A percentile compares a stretch with the other conserved stretches of the same genome.
phyloP scores from a whole-genome alignment of 2,888 invertebrate genomes.

The Drosophila percnosoma region DNA sequence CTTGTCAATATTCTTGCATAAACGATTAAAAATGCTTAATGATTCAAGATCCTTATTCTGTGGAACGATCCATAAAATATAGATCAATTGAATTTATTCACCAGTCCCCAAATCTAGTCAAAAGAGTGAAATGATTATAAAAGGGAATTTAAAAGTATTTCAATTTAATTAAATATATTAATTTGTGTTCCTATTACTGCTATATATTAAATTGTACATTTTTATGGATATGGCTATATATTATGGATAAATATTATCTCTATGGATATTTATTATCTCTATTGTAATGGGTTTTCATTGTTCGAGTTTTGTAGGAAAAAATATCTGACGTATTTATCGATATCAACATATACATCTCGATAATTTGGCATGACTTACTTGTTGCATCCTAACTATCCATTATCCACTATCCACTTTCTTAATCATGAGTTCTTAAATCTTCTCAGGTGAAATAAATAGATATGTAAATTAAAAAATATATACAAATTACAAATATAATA shows the following conservation, averaged over 20 bases:
- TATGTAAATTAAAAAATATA: background rate
- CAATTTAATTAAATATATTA: background rate
- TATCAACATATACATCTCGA: background rate
- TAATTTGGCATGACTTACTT: background rate
- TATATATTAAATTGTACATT: background rate
- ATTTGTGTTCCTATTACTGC: background rate
- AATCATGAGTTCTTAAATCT: background rate
- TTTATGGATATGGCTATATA: background rate
- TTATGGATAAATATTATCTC: too few species aligned
- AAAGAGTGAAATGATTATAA: background rate
- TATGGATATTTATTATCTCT: background rate
- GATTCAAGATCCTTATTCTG: background rate
- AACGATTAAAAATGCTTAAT: rapidly evolving
- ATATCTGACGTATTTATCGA: background rate
- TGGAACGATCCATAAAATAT: background rate
- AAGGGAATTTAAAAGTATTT: background rate
- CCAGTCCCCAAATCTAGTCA: too few species aligned
- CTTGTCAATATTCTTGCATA: background rate
- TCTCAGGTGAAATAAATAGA: background rate
- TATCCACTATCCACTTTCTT: background rate
- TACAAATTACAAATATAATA: too few species aligned
- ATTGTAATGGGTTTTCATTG: background rate
- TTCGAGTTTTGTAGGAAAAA: background rate
- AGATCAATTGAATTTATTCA: too few species aligned
- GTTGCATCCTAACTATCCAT: too few species aligned